Percentiles rank a stretch among this genome's conserved stretches.
phyloP scores from a whole-genome alignment of 2,113 vertebrate species.

The Tragelaphus imberbis region DNA sequence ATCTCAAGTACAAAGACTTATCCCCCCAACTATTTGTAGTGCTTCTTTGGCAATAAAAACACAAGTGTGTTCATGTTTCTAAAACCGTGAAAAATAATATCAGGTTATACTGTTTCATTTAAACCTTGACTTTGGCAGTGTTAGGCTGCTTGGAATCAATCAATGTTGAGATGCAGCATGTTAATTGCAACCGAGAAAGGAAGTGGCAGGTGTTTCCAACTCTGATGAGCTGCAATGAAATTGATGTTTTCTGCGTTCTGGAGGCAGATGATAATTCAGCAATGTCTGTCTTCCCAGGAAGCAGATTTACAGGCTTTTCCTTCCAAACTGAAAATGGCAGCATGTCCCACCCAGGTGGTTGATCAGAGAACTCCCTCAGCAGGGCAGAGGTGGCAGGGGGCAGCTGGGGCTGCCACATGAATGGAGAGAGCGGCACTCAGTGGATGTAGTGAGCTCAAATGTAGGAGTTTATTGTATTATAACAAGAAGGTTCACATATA shows the following conservation, averaged over 20 bases:
- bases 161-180: conserved; percentile 54
- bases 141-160: conserved; percentile 53
- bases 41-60: conserved; percentile 29
- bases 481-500: conserved; percentile 45
- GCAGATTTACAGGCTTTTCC: conserved; percentile 61
- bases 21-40: background rate
- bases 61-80: conserved; percentile 32
- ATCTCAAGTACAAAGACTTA: background rate
- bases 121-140: conserved; percentile 51
- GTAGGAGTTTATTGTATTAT: conserved; percentile 59
- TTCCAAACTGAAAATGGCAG: conserved; percentile 68
- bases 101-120: conserved; percentile 49
- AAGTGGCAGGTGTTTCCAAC: conserved; percentile 67
- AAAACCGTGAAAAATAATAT: conserved; percentile 61
- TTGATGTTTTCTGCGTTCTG: conserved; percentile 64
- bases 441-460: background rate
- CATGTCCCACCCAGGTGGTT: conserved; percentile 54
- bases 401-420: background rate
- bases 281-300: conserved; percentile 57
- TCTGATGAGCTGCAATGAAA: conserved; percentile 58
- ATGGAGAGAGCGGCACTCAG: background rate
- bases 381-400: conserved; percentile 32
- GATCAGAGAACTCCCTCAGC: conserved; percentile 38
- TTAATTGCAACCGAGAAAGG: conserved; percentile 61
- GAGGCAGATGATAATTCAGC: conserved; percentile 51